phyloP scores from a whole-genome alignment of 2,888 invertebrate species.

The Lepidochrysops patricia region DNA sequence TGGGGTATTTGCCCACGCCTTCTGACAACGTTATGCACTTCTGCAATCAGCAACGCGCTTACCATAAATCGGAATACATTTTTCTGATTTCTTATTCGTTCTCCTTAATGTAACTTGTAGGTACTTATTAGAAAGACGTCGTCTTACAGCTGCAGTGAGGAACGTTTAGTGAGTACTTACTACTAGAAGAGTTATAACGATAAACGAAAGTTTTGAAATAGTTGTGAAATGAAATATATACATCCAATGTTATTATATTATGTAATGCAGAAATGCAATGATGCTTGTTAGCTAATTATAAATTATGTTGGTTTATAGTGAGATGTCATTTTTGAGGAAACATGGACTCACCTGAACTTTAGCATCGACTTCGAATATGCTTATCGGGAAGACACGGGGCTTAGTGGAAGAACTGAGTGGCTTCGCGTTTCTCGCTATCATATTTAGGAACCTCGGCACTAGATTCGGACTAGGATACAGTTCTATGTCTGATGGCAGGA shows the following conservation, averaged over 20 bases:
- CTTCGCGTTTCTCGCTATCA: slow-evolving; percentile 83
- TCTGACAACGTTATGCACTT: not conserved
- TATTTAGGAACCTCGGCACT: slow-evolving; percentile 86
- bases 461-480: slow-evolving; percentile 90
- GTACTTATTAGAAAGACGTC: too few relatives aligned
- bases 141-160: too few relatives aligned
- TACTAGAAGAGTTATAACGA: too few relatives aligned
- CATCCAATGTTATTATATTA: too few relatives aligned
- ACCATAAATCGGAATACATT: not conserved
- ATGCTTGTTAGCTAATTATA: too few relatives aligned
- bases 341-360: slow-evolving; percentile 48
- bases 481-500: slow-evolving; percentile 92
- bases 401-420: slow-evolving; percentile 73
- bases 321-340: too few relatives aligned
- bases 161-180: too few relatives aligned
- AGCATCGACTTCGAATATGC: slow-evolving; percentile 89
- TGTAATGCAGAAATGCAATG: too few relatives aligned
- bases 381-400: slow-evolving; percentile 87
- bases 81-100: not conserved
- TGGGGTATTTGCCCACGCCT: not conserved
- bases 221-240: too few relatives aligned
- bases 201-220: too few relatives aligned
- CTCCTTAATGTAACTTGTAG: not conserved
- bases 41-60: not conserved
- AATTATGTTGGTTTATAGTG: too few relatives aligned